Percentiles rank a stretch among this genome's conserved stretches.
These are phyloP conservation scores for Neuroscelio doddi DNA, from an alignment of 2,888 invertebrate species.

Conservation along the genomic window DNA sequence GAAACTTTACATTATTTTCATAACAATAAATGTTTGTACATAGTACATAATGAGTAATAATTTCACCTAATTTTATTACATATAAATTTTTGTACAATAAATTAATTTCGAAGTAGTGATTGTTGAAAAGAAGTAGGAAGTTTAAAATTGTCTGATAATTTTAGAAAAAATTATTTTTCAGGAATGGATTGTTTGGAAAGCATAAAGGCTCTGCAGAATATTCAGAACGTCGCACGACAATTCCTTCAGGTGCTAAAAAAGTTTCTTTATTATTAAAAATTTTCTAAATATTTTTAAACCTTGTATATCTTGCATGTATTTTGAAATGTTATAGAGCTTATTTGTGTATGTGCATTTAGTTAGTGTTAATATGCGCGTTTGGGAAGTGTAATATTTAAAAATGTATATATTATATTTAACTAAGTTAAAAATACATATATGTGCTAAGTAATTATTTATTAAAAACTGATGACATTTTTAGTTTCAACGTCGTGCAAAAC, in stretches of 20 bases:
- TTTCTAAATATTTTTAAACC: background rate
- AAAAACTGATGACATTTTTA: conserved; percentile 38
- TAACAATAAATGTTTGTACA: no score
- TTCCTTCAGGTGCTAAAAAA: conserved; percentile 58
- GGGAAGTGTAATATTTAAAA: no score
- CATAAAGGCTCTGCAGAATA: conserved; percentile 56
- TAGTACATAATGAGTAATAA: no score
- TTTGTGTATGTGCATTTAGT: no score
- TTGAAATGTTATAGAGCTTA: no score
- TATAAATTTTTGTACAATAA: no score
- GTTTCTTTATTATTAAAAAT: background rate
- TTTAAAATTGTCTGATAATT: no score
- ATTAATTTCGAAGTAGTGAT: background rate
- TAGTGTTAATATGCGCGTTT: no score
- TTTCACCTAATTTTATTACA: no score
- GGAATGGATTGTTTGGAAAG: conserved; percentile 66
- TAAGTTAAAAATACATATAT: background rate
- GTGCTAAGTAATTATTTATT: background rate
- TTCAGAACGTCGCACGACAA: conserved; percentile 57
- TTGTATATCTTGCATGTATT: no score
- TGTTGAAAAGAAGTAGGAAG: no score
- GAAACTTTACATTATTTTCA: no score
- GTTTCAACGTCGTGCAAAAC: conserved; percentile 62
- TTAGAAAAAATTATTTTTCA: conserved; percentile 39
- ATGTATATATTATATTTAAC: background rate